Conservation (phyloP, 2,113 vertebrate species). For the Salvelinus namaycush region DNA sequence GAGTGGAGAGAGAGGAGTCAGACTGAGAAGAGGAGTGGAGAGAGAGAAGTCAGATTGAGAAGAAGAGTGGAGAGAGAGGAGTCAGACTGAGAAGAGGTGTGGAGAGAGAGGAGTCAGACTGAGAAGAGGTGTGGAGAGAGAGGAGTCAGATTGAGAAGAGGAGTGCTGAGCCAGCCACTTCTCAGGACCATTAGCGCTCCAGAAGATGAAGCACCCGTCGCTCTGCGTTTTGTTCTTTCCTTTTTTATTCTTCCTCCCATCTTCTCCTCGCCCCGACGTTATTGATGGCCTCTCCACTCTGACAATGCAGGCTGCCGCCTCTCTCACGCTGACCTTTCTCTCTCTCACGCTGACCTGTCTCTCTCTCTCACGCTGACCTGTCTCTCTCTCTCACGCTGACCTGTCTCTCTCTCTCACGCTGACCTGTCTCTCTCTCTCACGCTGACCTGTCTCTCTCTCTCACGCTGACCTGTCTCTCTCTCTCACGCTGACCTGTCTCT, state of each 20-base stretch:
- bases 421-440: no score
- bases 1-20: no score
- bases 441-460: conserved; percentile 11
- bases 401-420: background rate
- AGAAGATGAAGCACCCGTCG: conserved; percentile 61
- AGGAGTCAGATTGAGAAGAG: background rate
- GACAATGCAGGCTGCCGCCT: conserved; percentile 61
- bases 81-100: no score
- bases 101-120: no score
- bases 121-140: no score
- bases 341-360: background rate
- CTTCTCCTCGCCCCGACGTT: conserved; percentile 55
- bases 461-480: no score
- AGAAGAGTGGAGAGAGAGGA: no score
- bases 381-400: background rate
- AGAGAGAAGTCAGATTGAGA: no score
- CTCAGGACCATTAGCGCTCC: conserved; percentile 58
- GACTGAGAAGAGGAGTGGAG: no score
- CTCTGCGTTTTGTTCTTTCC: conserved; percentile 53
- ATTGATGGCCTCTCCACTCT: conserved; percentile 68
- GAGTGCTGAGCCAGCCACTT: conserved; percentile 51
- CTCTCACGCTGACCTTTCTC: background rate
- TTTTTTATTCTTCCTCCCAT: conserved; percentile 44
- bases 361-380: background rate
- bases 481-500: no score